phyloP scores from a whole-genome alignment of 1,140 invertebrate genomes.

The Brachionus calyciflorus region DNA sequence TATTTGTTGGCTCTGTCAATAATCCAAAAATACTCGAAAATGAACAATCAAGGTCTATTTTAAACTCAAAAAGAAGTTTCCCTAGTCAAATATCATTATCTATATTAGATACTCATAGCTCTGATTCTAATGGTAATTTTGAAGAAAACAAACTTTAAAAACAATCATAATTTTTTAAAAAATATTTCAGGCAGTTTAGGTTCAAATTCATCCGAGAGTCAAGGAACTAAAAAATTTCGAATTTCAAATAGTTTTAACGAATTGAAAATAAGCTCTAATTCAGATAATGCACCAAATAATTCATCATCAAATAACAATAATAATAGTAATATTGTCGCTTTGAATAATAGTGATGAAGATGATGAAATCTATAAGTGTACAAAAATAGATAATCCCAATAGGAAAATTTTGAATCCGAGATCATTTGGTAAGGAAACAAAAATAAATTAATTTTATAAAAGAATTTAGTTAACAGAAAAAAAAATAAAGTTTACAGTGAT shows the following conservation, averaged over 20 bases:
- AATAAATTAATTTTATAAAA: background rate
- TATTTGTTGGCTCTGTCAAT: background rate
- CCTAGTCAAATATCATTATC: too few relatives aligned
- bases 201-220: background rate
- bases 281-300: background rate
- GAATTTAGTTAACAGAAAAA: too few relatives aligned
- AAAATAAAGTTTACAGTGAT: slow-evolving; percentile 32
- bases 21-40: background rate
- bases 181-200: background rate
- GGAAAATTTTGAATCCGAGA: background rate
- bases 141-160: background rate
- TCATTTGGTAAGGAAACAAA: too few relatives aligned
- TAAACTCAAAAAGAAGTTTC: background rate
- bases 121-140: background rate
- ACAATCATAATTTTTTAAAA: too few relatives aligned
- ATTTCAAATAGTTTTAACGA: background rate
- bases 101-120: too few relatives aligned
- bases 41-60: background rate
- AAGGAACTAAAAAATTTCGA: background rate
- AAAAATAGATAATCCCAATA: background rate
- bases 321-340: too few relatives aligned
- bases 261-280: background rate
- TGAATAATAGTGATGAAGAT: background rate
- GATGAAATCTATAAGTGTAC: background rate
- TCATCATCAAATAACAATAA: background rate